These are phyloP conservation scores for Urophycis tenuis DNA, from an alignment of 2,797 vertebrate species.

Conservation along the genomic window DNA sequence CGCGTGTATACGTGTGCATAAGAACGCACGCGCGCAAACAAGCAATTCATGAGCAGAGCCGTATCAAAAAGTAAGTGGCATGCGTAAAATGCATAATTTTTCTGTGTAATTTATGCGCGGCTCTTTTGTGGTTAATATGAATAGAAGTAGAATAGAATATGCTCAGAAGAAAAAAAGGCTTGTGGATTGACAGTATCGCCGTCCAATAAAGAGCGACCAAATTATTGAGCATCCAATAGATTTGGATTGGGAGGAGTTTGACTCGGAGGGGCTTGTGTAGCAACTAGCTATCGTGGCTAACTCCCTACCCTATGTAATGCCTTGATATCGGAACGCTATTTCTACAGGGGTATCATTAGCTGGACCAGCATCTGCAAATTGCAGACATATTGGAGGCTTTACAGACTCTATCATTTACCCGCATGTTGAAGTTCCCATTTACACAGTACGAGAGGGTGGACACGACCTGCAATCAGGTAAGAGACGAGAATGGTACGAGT, in stretches of 20 bases:
- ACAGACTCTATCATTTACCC: slow-evolving; percentile 19
- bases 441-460: slow-evolving; percentile 32
- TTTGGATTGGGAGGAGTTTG: slow-evolving; percentile 12
- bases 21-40: not conserved
- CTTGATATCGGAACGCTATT: slow-evolving; percentile 61
- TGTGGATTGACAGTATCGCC: slow-evolving; percentile 17
- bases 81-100: not conserved
- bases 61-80: not conserved
- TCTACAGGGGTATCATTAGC: slow-evolving; percentile 55
- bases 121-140: not conserved
- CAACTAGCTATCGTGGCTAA: slow-evolving; percentile 34
- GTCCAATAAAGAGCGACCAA: slow-evolving; percentile 34
- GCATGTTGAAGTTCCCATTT: not conserved
- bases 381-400: slow-evolving; percentile 33
- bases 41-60: not conserved
- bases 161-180: no score
- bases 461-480: slow-evolving; percentile 52
- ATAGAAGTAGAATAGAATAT: not conserved
- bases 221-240: slow-evolving; percentile 39
- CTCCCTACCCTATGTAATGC: slow-evolving; percentile 58
- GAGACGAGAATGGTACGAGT: slow-evolving; percentile 29
- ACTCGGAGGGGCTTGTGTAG: slow-evolving; percentile 37
- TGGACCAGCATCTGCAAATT: slow-evolving; percentile 49
- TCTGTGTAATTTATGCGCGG: not conserved
- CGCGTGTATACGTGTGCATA: not conserved